Conservation (phyloP, 30 jellyfish, hydroid and myxozoan genomes). For the Clytia hemisphaerica region DNA sequence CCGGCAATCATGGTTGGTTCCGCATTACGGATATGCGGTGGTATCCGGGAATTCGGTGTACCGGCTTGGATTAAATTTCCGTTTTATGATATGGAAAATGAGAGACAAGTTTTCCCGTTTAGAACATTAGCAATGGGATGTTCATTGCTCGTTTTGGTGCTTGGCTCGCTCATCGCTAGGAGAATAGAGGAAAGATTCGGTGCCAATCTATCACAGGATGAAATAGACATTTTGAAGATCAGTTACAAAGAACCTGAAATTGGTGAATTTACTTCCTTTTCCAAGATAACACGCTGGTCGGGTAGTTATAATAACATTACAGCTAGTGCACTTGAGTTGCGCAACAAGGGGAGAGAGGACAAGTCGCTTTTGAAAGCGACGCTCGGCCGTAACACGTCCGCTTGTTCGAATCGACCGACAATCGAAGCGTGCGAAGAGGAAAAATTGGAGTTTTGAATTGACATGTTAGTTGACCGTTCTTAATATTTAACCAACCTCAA, state of each 20-base stretch:
- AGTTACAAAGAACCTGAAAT: constrained; percentile 11
- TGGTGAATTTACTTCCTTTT: constrained; percentile 12
- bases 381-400: too few species aligned
- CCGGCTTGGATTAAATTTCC: constrained; percentile 70
- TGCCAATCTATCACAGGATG: background rate
- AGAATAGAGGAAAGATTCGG: background rate
- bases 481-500: too few species aligned
- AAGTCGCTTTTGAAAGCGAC: constrained; percentile 24
- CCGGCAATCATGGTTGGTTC: constrained; percentile 67
- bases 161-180: constrained; percentile 38
- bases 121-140: constrained; percentile 87
- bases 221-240: constrained; percentile 7
- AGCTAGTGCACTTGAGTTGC: constrained; percentile 32
- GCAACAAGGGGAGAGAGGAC: constrained; percentile 34
- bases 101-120: constrained; percentile 63
- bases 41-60: constrained; percentile 54
- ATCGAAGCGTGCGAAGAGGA: too few species aligned
- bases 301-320: constrained; percentile 38
- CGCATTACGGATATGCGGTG: constrained; percentile 66
- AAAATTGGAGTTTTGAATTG: too few species aligned
- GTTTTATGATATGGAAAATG: constrained; percentile 32
- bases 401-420: too few species aligned
- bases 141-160: constrained; percentile 49
- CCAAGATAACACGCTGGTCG: constrained; percentile 26
- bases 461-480: too few species aligned